Evolutionary conservation across 2,888 invertebrate species (phyloP), one percentile per base, ranked within the genome.

Genomic region (Gastracanthus pulcherrimus): DNA sequence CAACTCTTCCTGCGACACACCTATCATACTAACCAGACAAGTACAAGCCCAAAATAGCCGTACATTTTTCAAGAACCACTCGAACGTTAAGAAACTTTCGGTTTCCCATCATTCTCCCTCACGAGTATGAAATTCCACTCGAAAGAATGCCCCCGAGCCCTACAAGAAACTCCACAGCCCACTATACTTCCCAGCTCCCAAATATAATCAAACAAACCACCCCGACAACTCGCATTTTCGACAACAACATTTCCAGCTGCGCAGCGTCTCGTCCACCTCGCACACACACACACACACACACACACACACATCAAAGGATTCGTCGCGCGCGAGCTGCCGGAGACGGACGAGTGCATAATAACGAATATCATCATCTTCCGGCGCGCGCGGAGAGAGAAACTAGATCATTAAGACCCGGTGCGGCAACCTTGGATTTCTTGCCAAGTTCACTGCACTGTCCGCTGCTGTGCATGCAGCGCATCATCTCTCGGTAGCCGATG

Each of bases 361-460:
- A 83, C 84, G 84, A 86, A 87, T 87, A 87, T 86, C 86, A 86
- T 86, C 86, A 69, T 86, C 85, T 83, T 81, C 81, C 79, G 83
- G 82, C 86, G 48, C 26, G 31, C 29, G 31, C 62, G 70, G 11
- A 38, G 58, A 66, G 76, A 89, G 88, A 90, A 90, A 90, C 90
- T 90, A 89, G 90, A 90, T 90, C 89, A 90, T 90, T 89, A 89
- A 89, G 89, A 87, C 77, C 80, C 86, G 84, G 83, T 76, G 67
- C 55, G 70, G 87, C 88, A 89, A 89, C 90, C 90, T 90, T 90
- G 90, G 87, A 86, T 89, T 89, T 90, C 89, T 90, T 89, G 89
- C 89, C 89, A 90, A 90, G 90, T 90, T 90, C 90, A 90, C 86
- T 89, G 90, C 89, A 90, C 90, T 86, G 88, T 85, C 86, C n/a